Conservation (phyloP, 1,140 invertebrate genomes). For the Drosophila orosa region DNA sequence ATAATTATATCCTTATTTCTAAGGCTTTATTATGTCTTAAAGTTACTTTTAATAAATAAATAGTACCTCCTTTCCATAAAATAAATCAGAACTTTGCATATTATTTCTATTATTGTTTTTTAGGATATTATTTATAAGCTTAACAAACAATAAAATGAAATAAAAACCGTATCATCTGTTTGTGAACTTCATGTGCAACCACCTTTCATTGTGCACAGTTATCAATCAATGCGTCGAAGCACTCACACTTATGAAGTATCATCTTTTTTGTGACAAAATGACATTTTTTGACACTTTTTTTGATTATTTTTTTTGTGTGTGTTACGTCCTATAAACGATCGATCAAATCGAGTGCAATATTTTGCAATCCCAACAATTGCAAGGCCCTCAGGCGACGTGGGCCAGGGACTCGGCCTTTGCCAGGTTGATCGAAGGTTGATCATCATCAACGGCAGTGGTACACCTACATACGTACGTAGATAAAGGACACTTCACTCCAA, state of each 20-base stretch:
- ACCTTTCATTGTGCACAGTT: background rate
- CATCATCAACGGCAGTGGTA: conserved; percentile 15
- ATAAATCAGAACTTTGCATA: too few relatives aligned
- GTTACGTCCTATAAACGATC: conserved; percentile 29
- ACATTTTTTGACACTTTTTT: conserved; percentile 57
- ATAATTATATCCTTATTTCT: too few relatives aligned
- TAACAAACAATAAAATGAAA: background rate
- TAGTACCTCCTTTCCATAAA: background rate
- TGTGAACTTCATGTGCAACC: background rate
- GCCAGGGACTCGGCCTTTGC: conserved; percentile 18
- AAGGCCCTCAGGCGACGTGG: conserved; percentile 36
- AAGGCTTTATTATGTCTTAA: background rate
- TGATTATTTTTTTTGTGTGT: conserved; percentile 16
- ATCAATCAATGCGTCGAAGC: conserved; percentile 35
- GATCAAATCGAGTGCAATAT: conserved; percentile 62
- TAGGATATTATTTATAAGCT: too few relatives aligned
- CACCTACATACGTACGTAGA: conserved; percentile 41
- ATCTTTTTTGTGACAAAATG: conserved; percentile 54
- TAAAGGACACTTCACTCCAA: conserved; percentile 23
- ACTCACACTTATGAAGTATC: background rate
- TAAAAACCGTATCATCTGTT: background rate
- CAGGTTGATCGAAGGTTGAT: conserved; percentile 32
- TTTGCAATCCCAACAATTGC: conserved; percentile 59
- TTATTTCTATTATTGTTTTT: background rate
- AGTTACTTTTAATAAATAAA: background rate